phyloP scores from a whole-genome alignment of 2,113 vertebrate species.

The Saguinus imperator region DNA sequence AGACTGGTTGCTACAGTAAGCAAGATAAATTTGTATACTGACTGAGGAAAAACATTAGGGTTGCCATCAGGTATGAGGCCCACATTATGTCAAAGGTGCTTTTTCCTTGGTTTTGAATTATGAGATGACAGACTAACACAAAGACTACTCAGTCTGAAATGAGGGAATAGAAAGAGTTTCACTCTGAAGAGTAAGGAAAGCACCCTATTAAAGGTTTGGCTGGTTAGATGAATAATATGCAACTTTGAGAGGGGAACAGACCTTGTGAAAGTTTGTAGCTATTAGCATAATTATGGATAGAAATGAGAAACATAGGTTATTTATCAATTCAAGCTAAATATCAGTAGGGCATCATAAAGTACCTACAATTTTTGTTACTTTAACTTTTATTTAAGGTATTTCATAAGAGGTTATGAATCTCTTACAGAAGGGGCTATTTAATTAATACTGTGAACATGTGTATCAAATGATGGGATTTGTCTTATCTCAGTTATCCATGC shows the following conservation, averaged over 20 bases:
- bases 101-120: slow-evolving; percentile 61
- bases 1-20: slow-evolving; percentile 61
- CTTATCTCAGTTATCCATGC: neutral
- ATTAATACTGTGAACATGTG: neutral
- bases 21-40: slow-evolving; percentile 66
- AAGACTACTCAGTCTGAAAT: slow-evolving; percentile 49
- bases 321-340: slow-evolving; percentile 54
- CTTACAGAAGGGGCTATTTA: slow-evolving; percentile 28
- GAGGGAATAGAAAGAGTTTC: slow-evolving; percentile 28
- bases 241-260: neutral
- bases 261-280: slow-evolving; percentile 25
- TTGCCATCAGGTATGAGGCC: slow-evolving; percentile 54
- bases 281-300: slow-evolving; percentile 44
- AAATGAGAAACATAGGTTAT: slow-evolving; percentile 50
- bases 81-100: slow-evolving; percentile 32
- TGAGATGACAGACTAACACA: slow-evolving; percentile 52
- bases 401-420: slow-evolving; percentile 13
- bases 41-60: slow-evolving; percentile 43
- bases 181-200: slow-evolving; percentile 48
- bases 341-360: slow-evolving; percentile 44
- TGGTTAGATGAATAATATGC: slow-evolving; percentile 46
- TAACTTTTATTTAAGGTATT: slow-evolving; percentile 54
- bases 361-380: slow-evolving; percentile 47
- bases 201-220: slow-evolving; percentile 51
- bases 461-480: slow-evolving; percentile 8